Conservation (phyloP, 2,113 vertebrate genomes). For the Neodontobutis hainanensis region DNA sequence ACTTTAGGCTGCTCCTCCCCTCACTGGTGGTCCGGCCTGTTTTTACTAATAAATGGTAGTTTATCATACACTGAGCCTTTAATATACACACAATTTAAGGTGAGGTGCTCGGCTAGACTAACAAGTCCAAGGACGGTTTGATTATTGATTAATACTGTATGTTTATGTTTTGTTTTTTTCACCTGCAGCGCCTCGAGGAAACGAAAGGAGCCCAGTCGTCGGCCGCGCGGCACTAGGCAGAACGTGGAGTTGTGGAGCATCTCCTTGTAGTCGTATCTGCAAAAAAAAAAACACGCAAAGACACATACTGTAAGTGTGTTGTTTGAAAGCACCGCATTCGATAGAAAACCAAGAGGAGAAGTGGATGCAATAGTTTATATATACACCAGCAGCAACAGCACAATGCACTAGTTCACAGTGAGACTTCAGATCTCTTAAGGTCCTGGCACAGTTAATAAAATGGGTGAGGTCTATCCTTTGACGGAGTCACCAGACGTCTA, state of each 20-base stretch:
- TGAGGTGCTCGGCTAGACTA: background rate
- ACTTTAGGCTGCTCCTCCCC: conserved; percentile 17
- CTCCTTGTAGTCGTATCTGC: conserved; percentile 98
- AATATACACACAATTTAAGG: conserved; percentile 11
- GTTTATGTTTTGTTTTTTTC: background rate
- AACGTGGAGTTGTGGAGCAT: conserved; percentile 99
- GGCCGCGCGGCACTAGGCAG: conserved; percentile 97
- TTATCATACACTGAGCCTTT: conserved; percentile 33
- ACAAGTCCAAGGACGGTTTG: too few relatives aligned
- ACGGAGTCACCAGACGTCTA: too few relatives aligned
- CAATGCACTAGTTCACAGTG: too few relatives aligned
- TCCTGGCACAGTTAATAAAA: too few relatives aligned
- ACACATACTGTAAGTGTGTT: conserved; percentile 13
- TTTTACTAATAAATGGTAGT: conserved; percentile 32
- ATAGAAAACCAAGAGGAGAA: background rate
- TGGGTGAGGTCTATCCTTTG: too few relatives aligned
- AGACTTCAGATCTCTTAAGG: too few relatives aligned
- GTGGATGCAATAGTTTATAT: too few relatives aligned
- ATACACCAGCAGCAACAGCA: too few relatives aligned
- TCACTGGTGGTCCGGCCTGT: conserved; percentile 27
- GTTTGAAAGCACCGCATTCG: background rate
- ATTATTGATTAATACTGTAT: too few relatives aligned
- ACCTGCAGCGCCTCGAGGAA: conserved; percentile 85
- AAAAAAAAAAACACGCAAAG: conserved; percentile 15
- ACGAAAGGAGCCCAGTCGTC: conserved; percentile 96